phyloP scores from a whole-genome alignment of 2,888 invertebrate genomes.

The Hoplodrina blanda region DNA sequence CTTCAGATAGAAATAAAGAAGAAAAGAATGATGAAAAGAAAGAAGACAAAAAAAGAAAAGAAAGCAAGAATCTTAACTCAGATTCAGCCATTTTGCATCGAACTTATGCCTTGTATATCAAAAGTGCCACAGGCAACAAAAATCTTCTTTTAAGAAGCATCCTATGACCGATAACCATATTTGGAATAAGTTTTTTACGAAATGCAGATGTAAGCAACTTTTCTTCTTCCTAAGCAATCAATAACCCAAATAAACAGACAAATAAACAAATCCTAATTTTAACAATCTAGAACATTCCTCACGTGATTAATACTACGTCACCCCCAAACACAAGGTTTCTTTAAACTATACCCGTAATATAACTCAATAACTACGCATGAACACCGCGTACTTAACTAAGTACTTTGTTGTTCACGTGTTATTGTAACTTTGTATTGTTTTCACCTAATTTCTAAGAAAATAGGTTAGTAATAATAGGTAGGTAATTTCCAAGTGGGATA shows the following conservation, averaged over 20 bases:
- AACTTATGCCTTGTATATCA: too few relatives aligned
- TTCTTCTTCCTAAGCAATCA: too few relatives aligned
- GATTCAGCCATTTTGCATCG: too few relatives aligned
- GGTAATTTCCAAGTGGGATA: conserved; percentile 2
- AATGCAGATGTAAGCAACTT: too few relatives aligned
- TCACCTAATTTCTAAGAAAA: conserved; percentile 12
- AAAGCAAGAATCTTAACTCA: too few relatives aligned
- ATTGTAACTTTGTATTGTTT: not conserved
- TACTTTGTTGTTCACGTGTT: conserved; percentile 35
- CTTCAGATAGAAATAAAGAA: too few relatives aligned
- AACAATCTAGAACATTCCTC: conserved; percentile 22
- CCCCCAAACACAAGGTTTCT: conserved; percentile 25
- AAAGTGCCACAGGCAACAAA: too few relatives aligned
- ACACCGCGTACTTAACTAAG: not conserved
- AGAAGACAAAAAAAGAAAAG: too few relatives aligned
- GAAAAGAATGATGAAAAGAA: too few relatives aligned
- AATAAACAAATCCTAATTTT: not conserved
- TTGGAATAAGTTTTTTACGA: too few relatives aligned
- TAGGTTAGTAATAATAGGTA: not conserved
- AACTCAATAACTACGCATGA: not conserved
- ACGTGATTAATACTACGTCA: conserved; percentile 34
- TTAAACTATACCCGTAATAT: not conserved
- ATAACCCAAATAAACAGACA: conserved; percentile 3
- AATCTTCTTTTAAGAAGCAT: too few relatives aligned
- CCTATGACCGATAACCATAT: too few relatives aligned